Conservation (phyloP, 2,888 invertebrate species). For the Lacanobia oleracea region DNA sequence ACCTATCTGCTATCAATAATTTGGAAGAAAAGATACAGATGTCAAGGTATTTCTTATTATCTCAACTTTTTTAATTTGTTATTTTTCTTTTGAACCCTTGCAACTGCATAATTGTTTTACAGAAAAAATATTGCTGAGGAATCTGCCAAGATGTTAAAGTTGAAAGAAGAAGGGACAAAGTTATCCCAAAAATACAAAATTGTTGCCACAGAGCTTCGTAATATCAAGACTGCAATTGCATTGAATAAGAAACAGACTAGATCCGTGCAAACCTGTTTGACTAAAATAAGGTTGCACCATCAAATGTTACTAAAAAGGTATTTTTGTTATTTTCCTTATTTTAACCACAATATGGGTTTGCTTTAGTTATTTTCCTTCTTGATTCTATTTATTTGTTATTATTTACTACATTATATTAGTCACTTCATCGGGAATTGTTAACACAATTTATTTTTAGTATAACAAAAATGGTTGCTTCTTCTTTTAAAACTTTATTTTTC, state of each 20-base stretch:
- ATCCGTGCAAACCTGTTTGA: constrained; percentile 79
- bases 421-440: constrained; percentile 31
- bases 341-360: constrained; percentile 15
- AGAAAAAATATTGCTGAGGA: constrained; percentile 88
- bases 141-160: constrained; percentile 83
- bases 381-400: constrained; percentile 29
- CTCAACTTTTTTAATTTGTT: not conserved
- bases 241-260: constrained; percentile 85
- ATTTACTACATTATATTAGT: constrained; percentile 20
- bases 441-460: constrained; percentile 38
- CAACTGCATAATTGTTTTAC: constrained; percentile 59
- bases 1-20: constrained; percentile 63
- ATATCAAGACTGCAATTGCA: constrained; percentile 84
- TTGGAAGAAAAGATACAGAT: constrained; percentile 83
- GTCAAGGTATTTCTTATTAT: constrained; percentile 78
- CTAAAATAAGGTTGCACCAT: constrained; percentile 84
- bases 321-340: constrained; percentile 40
- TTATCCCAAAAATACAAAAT: constrained; percentile 85
- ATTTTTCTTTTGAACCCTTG: constrained; percentile 3
- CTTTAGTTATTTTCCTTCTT: constrained; percentile 23
- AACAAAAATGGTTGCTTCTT: constrained; percentile 55
- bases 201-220: constrained; percentile 83
- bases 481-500: constrained; percentile 70
- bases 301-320: constrained; percentile 87
- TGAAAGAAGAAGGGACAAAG: constrained; percentile 84